Percentiles rank a stretch among this genome's conserved stretches.
Conservation (phyloP, 1,140 invertebrate genomes). For the Marisa cornuarietis region DNA sequence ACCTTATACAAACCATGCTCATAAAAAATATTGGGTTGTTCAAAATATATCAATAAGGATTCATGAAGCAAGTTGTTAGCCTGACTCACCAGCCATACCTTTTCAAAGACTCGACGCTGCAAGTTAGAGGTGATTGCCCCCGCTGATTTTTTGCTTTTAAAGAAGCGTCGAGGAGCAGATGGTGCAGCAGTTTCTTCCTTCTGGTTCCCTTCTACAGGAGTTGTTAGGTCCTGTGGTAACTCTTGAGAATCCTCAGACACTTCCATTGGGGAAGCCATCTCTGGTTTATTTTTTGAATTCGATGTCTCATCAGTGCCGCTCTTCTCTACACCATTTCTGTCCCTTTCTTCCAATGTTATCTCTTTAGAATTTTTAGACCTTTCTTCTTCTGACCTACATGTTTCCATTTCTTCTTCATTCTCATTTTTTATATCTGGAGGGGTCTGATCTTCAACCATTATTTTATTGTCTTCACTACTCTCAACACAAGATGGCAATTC, state of each 20-base stretch:
- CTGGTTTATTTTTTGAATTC: not conserved
- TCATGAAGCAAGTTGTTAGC: no score
- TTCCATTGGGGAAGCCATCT: conserved; percentile 24
- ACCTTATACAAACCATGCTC: no score
- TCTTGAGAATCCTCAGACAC: conserved; percentile 40
- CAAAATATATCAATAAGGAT: no score
- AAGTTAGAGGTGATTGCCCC: conserved; percentile 21
- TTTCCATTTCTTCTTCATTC: not conserved
- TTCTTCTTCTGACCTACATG: conserved; percentile 1
- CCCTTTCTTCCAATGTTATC: not conserved
- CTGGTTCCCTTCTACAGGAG: conserved; percentile 34
- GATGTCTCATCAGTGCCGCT: conserved; percentile 11
- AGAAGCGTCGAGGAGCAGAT: conserved; percentile 36
- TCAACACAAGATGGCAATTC: conserved; percentile 1
- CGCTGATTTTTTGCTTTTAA: conserved; percentile 48
- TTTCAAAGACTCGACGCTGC: conserved; percentile 38
- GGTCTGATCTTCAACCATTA: not conserved
- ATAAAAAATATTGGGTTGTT: not conserved
- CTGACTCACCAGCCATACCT: conserved; percentile 33
- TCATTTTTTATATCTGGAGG: conserved; percentile 20
- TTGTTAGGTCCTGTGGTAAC: conserved; percentile 30
- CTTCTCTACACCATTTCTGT: not conserved
- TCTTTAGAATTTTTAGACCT: not conserved
- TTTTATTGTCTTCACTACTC: not conserved
- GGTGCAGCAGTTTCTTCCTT: conserved; percentile 16